Base-by-base conservation (phyloP, 2,888 invertebrate genomes). In the Spisula subtruncata region DNA sequence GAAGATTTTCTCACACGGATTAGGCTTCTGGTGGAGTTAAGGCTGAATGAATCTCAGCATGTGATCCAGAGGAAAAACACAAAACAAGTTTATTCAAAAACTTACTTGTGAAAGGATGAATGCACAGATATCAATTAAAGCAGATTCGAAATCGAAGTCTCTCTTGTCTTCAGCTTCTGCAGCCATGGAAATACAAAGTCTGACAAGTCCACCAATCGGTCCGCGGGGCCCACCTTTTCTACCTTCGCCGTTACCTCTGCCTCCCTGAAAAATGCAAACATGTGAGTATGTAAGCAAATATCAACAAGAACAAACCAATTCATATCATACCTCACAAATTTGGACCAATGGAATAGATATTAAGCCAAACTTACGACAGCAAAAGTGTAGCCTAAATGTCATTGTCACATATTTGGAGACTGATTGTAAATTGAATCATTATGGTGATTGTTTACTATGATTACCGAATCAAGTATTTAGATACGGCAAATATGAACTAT, bases 71-170 rank as follows among this genome's bases (percentile, higher is more conserved):
- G n/a, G n/a, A n/a, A n/a, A n/a, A n/a, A n/a, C n/a, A n/a, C n/a
- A n/a, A n/a, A n/a, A n/a, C n/a, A n/a, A n/a, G n/a, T n/a, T n/a
- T n/a, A n/a, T n/a, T n/a, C n/a, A n/a, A 2, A 18, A 14, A n/a
- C n/a, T 71, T 10, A 25, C 71, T 29, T 71, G 14, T 6, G 71
- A 25, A 6, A 71, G 71, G 16, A 71, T 14, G 29, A 25, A 71
- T 71, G 25, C 14, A 25, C 71, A 71, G 29, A 71, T 71, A 25
- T 71, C 71, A 5, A 16, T 29, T 14, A 71, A 14, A 71, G 71
- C 71, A 71, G 29, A n/a, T 25, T 71, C 71, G 25, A 29, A 71
- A 71, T 71, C 71, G 25, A 71, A 71, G 1, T 71, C 71, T 71
- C 71, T 71, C 8, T 71, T 71, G 29, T 32, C 71, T 29, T n/a